Percentiles rank a stretch among this genome's conserved stretches.
Evolutionary conservation across 2,888 invertebrate genomes (phyloP).

Genomic region (Euphydryas editha): DNA sequence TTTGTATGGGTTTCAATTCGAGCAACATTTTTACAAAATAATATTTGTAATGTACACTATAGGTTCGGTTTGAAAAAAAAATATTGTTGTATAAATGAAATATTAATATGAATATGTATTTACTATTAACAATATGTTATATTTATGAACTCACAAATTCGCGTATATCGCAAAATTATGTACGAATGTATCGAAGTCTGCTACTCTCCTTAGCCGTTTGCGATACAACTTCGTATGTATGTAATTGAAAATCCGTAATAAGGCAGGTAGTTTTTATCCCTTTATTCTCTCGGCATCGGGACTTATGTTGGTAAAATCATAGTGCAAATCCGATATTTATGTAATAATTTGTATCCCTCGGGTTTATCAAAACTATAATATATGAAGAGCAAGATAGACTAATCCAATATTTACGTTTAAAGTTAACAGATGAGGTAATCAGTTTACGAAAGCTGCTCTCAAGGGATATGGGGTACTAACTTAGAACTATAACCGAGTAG

Average conservation of each 20-base stretch:
- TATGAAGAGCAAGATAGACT: slow-evolving; percentile 1
- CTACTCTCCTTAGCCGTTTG: no score
- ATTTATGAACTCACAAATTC: no score
- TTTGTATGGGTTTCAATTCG: slow-evolving; percentile 23
- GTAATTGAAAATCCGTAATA: no score
- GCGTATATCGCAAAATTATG: no score
- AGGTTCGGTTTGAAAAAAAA: not conserved
- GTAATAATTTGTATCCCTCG: not conserved
- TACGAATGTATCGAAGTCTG: no score
- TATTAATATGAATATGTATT: no score
- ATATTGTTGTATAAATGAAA: no score
- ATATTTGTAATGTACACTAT: not conserved
- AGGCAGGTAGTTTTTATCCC: no score
- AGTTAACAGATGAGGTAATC: not conserved
- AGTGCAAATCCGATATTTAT: not conserved
- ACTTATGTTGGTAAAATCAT: not conserved
- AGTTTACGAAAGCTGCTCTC: not conserved
- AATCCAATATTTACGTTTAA: not conserved
- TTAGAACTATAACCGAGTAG: not conserved
- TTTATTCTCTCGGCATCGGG: not conserved
- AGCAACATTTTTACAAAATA: slow-evolving; percentile 27
- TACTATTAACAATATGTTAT: no score
- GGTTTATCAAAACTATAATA: slow-evolving; percentile 2
- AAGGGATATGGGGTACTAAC: not conserved
- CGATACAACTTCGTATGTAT: no score